Percentiles rank a stretch among this genome's conserved stretches.
phyloP scores from a whole-genome alignment of 2,888 invertebrate genomes.

The Fragum whitleyi region DNA sequence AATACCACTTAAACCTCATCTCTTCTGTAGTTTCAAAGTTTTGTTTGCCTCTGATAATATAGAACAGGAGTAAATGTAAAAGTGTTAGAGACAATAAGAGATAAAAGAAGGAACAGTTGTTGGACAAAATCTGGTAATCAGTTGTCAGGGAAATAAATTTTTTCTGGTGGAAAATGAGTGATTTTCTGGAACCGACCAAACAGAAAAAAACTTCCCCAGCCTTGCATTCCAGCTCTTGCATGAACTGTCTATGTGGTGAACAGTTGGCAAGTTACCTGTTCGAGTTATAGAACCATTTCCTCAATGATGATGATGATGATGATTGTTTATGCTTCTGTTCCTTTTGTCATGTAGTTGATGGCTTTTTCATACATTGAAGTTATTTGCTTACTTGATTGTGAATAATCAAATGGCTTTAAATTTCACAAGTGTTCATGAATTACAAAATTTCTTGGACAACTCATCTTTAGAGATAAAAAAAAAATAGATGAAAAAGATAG shows the following conservation, averaged over 20 bases:
- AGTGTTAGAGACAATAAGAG: background rate
- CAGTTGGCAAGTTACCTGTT: background rate
- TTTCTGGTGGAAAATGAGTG: background rate
- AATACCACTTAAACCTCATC: too few species aligned
- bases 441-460: too few species aligned
- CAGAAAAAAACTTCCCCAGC: background rate
- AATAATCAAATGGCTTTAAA: too few species aligned
- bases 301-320: background rate
- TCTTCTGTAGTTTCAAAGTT: too few species aligned
- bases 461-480: too few species aligned
- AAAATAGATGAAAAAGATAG: too few species aligned
- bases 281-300: background rate
- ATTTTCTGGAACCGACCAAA: conserved; percentile 3
- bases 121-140: background rate
- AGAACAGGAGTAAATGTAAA: too few species aligned
- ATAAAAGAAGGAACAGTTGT: conserved; percentile 1
- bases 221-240: background rate
- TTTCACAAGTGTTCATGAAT: too few species aligned
- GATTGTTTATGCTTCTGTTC: background rate
- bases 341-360: background rate
- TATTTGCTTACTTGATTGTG: too few species aligned
- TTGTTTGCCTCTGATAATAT: too few species aligned
- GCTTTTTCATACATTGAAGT: background rate
- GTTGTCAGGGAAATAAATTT: conserved; percentile 1
- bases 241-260: background rate